Evolutionary conservation across 2,888 invertebrate genomes (phyloP), one percentile per base, ranked within the genome.

Genomic region (Oligia fasciuncula): DNA sequence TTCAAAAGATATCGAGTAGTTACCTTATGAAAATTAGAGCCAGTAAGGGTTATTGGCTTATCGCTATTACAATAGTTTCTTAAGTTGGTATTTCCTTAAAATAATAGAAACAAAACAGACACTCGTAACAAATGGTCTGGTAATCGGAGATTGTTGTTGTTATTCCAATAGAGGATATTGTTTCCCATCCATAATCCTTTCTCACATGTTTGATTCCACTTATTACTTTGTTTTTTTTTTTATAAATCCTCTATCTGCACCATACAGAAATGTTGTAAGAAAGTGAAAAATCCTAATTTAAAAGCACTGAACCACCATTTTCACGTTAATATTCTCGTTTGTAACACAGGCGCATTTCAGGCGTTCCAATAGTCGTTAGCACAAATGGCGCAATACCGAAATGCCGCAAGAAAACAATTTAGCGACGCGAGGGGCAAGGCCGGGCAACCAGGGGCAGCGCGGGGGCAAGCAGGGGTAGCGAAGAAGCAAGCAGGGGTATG

Each of bases 361-460:
- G 84, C 75, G 83, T 91, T 88, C 77, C 81, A 74, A 83, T 86
- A 91, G 89, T 93, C 93, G 93, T 92, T 93, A 93, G 88, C 87
- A 83, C 90, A 90, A 90, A 92, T 90, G 91, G 91, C 90, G 91
- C 90, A 89, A 91, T 89, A 88, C 90, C 85, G 81, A 88, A 91
- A 89, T 88, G 89, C 91, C 90, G 87, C 94, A 95, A 95, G 95
- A 95, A 95, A 95, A 96, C 94, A 95, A 95, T 95, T 96, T 95
- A 94, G 93, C 92, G 91, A 89, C 88, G 90, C 85, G 91, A 91
- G 92, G 90, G 90, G 81, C 84, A 72, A 81, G 85, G 81, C 81
- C 68, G 75, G 68, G 57, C 82, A 35, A 14, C 35, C 40, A 77
- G 77, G 81, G 80, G 73, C 40, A 63, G 46, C 35, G 49, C n/a